phyloP scores from a whole-genome alignment of 2,113 vertebrate genomes.

The Neoarius graeffei region DNA sequence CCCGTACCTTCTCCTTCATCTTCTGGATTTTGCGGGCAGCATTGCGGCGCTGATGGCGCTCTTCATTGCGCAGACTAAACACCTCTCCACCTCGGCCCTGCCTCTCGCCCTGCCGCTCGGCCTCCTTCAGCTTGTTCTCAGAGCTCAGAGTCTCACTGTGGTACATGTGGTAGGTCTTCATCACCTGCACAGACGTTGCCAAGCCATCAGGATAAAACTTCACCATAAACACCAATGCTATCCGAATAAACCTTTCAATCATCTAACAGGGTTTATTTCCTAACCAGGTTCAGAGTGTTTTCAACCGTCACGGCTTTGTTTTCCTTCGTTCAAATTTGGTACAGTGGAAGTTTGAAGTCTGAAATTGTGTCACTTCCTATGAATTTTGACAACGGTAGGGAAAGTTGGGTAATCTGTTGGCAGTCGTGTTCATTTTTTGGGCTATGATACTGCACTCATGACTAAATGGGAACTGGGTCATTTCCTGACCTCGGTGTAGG shows the following conservation, averaged over 20 bases:
- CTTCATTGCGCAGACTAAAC: slow-evolving; percentile 91
- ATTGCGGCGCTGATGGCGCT: slow-evolving; percentile 93
- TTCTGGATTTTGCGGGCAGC: slow-evolving; percentile 99
- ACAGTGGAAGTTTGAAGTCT: background rate
- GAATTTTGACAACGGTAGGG: background rate
- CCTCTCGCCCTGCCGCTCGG: slow-evolving; percentile 95
- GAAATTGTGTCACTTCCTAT: background rate
- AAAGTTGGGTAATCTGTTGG: background rate
- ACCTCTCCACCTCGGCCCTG: slow-evolving; percentile 86
- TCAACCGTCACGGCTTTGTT: background rate
- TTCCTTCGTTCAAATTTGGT: background rate
- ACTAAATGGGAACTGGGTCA: background rate
- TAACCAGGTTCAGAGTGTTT: background rate
- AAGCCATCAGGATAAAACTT: background rate
- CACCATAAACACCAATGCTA: background rate
- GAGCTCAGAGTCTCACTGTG: slow-evolving; percentile 93
- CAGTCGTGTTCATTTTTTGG: background rate
- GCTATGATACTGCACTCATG: background rate
- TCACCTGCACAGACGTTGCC: slow-evolving; percentile 78
- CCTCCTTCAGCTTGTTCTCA: slow-evolving; percentile 94
- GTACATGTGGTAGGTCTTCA: slow-evolving; percentile 99
- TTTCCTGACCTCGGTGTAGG: background rate
- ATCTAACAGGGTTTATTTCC: background rate
- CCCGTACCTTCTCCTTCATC: slow-evolving; percentile 96
- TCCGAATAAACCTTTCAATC: background rate